These are phyloP conservation scores for Arge pagana DNA, from an alignment of 2,888 invertebrate genomes.

Conservation along the genomic window DNA sequence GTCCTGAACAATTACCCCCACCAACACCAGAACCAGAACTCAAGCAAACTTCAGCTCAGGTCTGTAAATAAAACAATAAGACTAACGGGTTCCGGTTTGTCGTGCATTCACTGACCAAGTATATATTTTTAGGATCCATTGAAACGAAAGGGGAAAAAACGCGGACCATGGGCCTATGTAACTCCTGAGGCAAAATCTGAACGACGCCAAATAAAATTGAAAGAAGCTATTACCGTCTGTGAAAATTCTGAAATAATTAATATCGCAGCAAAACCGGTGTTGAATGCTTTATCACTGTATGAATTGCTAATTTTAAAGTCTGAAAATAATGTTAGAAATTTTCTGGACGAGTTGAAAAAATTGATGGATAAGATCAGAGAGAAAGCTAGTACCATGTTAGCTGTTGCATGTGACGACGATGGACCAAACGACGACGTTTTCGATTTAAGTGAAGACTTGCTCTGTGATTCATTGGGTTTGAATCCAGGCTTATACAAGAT, in stretches of 20 bases:
- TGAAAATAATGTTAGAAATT: conserved; percentile 46
- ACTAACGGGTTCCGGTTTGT: no score
- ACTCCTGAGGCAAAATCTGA: conserved; percentile 53
- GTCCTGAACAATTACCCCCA: conserved; percentile 51
- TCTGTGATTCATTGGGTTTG: conserved; percentile 47
- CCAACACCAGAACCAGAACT: conserved; percentile 47
- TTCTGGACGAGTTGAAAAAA: conserved; percentile 47
- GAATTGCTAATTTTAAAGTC: conserved; percentile 50
- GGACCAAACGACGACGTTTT: conserved; percentile 37
- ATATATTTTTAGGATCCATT: conserved; percentile 38
- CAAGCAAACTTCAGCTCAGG: conserved; percentile 33
- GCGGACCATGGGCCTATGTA: conserved; percentile 54
- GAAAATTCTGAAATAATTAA: conserved; percentile 49
- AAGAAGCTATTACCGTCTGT: conserved; percentile 52
- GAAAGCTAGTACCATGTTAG: conserved; percentile 42
- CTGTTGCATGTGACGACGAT: conserved; percentile 32
- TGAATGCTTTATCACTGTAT: conserved; percentile 48
- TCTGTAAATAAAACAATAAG: conserved; percentile 1
- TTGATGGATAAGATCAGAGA: conserved; percentile 46
- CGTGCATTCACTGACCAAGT: no score
- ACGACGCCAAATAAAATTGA: conserved; percentile 48
- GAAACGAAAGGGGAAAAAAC: conserved; percentile 53
- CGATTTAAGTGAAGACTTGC: conserved; percentile 42
- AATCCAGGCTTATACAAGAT: conserved; percentile 48
- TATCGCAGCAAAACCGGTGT: conserved; percentile 52